A percentile compares a stretch with the other conserved stretches of the same genome.
These are phyloP conservation scores for Philonicus albiceps DNA, from an alignment of 2,888 invertebrate genomes.

Conservation along the genomic window DNA sequence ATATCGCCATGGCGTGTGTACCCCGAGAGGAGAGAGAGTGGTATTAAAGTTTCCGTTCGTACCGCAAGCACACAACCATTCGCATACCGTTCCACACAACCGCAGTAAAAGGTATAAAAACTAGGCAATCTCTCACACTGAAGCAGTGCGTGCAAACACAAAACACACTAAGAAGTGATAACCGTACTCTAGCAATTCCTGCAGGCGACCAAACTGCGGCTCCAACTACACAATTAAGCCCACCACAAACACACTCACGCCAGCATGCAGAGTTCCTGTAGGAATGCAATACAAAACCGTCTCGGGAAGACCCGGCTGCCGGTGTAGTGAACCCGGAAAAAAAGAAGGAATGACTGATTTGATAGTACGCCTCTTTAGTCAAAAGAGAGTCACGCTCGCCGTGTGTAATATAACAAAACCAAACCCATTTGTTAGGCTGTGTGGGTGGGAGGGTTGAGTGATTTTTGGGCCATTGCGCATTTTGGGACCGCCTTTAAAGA, in stretches of 20 bases:
- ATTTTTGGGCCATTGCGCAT: constrained; percentile 48
- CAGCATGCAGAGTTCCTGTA: neutral
- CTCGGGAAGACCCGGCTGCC: constrained; percentile 34
- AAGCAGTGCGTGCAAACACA: too few species aligned
- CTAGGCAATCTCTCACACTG: neutral
- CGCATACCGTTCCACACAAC: neutral
- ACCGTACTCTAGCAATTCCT: neutral
- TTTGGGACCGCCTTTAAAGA: constrained; percentile 51
- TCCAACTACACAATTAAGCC: too few species aligned
- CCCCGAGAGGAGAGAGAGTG: neutral
- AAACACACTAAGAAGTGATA: neutral
- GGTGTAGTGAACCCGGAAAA: constrained; percentile 39
- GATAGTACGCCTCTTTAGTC: constrained; percentile 62
- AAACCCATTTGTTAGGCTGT: constrained; percentile 63
- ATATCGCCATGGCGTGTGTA: constrained; percentile 21
- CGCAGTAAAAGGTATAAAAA: neutral
- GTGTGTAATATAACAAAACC: constrained; percentile 55
- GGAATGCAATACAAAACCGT: neutral
- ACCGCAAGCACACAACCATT: neutral
- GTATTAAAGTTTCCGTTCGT: neutral
- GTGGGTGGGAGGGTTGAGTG: constrained; percentile 41
- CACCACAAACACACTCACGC: constrained; percentile 14
- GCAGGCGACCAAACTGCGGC: neutral
- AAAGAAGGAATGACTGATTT: constrained; percentile 62
- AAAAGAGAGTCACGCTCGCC: constrained; percentile 47